Evolutionary conservation across 2,113 vertebrate genomes (phyloP).

Genomic region (Edolisoma coerulescens): DNA sequence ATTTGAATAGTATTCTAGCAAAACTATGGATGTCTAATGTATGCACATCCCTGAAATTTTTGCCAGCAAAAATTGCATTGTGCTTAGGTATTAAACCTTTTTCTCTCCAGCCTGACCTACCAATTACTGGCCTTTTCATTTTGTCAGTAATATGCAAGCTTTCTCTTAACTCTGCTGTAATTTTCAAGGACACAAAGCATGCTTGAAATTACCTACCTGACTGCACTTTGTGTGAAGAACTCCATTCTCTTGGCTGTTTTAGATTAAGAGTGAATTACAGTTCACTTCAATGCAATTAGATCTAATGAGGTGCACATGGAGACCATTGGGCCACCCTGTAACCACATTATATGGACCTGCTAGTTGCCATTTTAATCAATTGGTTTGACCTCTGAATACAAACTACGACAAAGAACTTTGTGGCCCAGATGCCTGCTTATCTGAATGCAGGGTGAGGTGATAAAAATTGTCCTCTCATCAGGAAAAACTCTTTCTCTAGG

Average conservation of each 20-base stretch:
- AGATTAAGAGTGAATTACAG: conserved; percentile 76
- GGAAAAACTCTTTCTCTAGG: not conserved
- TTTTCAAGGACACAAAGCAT: conserved; percentile 30
- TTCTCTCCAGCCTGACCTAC: not conserved
- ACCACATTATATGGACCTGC: conserved; percentile 31
- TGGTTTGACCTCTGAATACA: conserved; percentile 47
- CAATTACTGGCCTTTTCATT: not conserved
- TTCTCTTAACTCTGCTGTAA: conserved; percentile 48
- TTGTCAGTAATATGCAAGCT: not conserved
- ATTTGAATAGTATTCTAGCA: not conserved
- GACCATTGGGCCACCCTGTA: conserved; percentile 49
- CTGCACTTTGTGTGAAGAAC: conserved; percentile 50
- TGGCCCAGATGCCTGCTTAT: not conserved
- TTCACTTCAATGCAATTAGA: conserved; percentile 74
- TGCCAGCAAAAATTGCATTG: not conserved
- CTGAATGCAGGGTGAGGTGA: not conserved
- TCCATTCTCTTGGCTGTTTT: conserved; percentile 69
- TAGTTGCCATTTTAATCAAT: conserved; percentile 48
- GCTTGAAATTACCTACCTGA: conserved; percentile 70
- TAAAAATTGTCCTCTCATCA: not conserved
- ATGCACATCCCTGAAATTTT: not conserved
- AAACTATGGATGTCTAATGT: not conserved
- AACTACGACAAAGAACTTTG: not conserved
- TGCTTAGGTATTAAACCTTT: not conserved
- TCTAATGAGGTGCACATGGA: conserved; percentile 67